A percentile compares a stretch with the other conserved stretches of the same genome.
These are phyloP conservation scores for Eueremaeus valkanovi DNA, from an alignment of 2,888 invertebrate genomes.

Conservation along the genomic window DNA sequence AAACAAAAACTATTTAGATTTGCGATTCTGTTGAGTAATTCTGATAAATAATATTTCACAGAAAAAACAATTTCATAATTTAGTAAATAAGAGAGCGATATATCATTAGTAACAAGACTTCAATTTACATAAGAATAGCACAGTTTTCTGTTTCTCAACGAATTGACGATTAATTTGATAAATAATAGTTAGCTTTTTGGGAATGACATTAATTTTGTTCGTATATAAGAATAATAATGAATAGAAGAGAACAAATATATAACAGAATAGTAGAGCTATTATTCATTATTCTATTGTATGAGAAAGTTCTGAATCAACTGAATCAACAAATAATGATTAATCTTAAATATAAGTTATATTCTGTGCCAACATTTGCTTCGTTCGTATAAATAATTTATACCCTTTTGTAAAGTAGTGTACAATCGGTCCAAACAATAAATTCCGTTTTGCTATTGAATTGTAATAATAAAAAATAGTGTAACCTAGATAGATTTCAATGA, in stretches of 20 bases:
- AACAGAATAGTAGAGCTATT: background rate
- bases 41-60: background rate
- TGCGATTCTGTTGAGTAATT: background rate
- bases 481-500: no score
- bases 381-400: background rate
- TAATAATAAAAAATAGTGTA: no score
- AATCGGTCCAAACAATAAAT: no score
- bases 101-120: background rate
- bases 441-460: no score
- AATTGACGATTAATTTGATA: constrained; percentile 22
- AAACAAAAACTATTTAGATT: background rate
- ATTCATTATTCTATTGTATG: constrained; percentile 21
- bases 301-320: background rate
- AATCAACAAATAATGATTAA: constrained; percentile 26
- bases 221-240: background rate
- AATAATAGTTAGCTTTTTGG: constrained; percentile 25
- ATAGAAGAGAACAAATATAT: background rate
- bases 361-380: constrained; percentile 1
- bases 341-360: background rate
- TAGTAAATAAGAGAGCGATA: constrained; percentile 18
- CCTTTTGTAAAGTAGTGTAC: background rate
- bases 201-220: constrained; percentile 4
- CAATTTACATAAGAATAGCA: constrained; percentile 22
- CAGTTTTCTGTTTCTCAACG: background rate
- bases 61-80: background rate